A percentile compares a stretch with the other conserved stretches of the same genome.
Evolutionary conservation across 1,140 invertebrate species (phyloP).

Genomic region (Belonocnema kinseyi): DNA sequence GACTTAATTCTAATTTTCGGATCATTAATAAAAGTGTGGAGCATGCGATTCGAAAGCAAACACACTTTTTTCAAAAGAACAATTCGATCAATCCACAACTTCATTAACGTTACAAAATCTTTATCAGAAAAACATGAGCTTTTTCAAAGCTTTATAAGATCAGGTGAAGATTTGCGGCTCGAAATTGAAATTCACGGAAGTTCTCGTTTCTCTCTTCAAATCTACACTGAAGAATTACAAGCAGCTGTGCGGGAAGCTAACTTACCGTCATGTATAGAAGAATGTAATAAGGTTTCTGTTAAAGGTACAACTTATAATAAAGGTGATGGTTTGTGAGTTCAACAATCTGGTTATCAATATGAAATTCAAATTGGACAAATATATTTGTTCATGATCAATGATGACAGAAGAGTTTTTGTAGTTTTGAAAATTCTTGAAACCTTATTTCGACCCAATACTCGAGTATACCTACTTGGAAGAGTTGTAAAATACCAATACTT

Average conservation of each 20-base stretch:
- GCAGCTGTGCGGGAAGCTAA: not conserved
- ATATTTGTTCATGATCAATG: not conserved
- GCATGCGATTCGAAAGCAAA: no score
- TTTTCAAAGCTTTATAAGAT: constrained; percentile 33
- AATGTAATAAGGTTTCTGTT: not conserved
- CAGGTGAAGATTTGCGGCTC: constrained; percentile 10
- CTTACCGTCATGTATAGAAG: not conserved
- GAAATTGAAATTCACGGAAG: not conserved
- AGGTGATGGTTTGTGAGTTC: not conserved
- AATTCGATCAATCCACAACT: not conserved
- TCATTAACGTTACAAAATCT: constrained; percentile 30
- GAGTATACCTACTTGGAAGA: no score
- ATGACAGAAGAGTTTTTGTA: not conserved
- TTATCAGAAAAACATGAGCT: constrained; percentile 29
- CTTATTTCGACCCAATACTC: no score
- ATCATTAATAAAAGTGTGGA: not conserved
- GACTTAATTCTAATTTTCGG: not conserved
- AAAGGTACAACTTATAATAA: constrained; percentile 1
- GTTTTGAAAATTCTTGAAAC: not conserved
- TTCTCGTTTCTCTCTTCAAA: not conserved
- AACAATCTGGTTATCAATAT: not conserved
- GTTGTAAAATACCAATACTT: no score
- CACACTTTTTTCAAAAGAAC: not conserved
- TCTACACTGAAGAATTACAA: not conserved
- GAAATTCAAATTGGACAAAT: not conserved